Percentiles rank a stretch among this genome's conserved stretches.
These are phyloP conservation scores for Athalia rosae DNA, from an alignment of 2,888 invertebrate species.

Conservation along the genomic window DNA sequence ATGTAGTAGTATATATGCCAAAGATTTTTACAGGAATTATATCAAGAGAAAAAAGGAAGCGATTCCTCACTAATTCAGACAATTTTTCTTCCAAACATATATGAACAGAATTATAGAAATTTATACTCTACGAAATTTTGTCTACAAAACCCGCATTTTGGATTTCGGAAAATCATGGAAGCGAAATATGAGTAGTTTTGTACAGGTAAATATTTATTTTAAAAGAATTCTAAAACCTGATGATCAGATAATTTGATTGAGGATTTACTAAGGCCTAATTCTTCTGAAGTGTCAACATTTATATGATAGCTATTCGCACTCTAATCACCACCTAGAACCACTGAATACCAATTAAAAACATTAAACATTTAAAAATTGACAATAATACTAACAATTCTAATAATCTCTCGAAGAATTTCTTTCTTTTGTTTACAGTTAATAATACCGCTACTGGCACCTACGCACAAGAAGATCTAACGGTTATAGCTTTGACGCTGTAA, in stretches of 20 bases:
- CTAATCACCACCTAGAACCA: conserved; percentile 24
- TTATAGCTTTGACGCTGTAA: conserved; percentile 24
- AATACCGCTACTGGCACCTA: conserved; percentile 43
- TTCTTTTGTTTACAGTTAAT: conserved; percentile 46
- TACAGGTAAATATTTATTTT: background rate
- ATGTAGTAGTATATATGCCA: conserved; percentile 20
- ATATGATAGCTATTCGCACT: conserved; percentile 25
- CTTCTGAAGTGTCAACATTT: conserved; percentile 26
- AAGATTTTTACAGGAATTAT: conserved; percentile 7
- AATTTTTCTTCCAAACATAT: too few species aligned
- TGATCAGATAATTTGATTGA: conserved; percentile 62
- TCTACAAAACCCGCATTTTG: too few species aligned
- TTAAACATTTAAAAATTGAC: conserved; percentile 33
- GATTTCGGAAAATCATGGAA: conserved; percentile 36
- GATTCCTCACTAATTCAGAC: too few species aligned
- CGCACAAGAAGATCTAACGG: conserved; percentile 31
- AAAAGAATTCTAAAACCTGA: background rate
- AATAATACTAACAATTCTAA: conserved; percentile 26
- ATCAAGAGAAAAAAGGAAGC: too few species aligned
- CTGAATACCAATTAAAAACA: conserved; percentile 29
- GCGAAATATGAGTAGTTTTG: background rate
- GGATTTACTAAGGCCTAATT: conserved; percentile 52
- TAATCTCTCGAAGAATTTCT: conserved; percentile 43
- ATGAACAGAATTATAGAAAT: too few species aligned
- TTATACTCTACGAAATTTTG: too few species aligned